Conservation (phyloP, 2,113 vertebrate species). For the Lichenostomus cassidix region DNA sequence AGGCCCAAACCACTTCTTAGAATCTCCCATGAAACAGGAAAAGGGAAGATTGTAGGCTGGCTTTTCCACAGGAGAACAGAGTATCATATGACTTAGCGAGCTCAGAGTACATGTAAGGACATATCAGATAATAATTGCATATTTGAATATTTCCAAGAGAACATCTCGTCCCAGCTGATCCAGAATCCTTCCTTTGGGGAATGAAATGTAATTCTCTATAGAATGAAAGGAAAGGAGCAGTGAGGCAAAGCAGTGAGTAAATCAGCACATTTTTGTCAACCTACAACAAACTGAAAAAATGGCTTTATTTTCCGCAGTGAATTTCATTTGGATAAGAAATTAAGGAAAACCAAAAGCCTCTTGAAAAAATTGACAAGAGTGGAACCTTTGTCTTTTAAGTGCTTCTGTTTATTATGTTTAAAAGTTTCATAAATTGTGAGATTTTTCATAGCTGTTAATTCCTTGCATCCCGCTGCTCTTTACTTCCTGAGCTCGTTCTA, state of each 20-base stretch:
- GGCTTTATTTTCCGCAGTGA: background rate
- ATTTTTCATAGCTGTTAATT: background rate
- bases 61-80: background rate
- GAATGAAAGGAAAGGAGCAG: background rate
- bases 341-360: background rate
- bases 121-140: background rate
- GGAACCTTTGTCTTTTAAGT: background rate
- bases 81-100: background rate
- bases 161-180: background rate
- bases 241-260: background rate
- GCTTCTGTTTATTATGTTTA: background rate
- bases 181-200: background rate
- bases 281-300: background rate
- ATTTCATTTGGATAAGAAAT: background rate
- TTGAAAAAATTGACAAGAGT: background rate
- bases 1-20: background rate
- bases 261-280: background rate
- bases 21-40: background rate
- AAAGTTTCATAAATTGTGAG: background rate
- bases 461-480: background rate
- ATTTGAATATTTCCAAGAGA: conserved; percentile 6
- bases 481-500: background rate
- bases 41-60: background rate
- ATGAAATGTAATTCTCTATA: background rate
- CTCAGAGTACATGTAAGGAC: background rate